Conservation (phyloP, 2,797 vertebrate genomes). For the Phataginus tetradactyla region DNA sequence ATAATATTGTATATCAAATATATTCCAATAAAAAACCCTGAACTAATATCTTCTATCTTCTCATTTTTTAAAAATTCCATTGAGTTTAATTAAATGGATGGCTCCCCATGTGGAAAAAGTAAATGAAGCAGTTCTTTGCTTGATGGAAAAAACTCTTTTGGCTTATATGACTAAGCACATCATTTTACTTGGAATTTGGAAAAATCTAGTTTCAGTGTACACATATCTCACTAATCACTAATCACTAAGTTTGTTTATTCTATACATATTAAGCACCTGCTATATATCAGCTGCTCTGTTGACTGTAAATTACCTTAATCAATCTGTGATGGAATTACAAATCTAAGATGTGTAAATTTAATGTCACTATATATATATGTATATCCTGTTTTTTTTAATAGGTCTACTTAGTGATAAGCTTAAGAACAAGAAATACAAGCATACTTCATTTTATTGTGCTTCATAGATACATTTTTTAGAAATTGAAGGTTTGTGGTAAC, state of each 20-base stretch:
- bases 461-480: too few relatives aligned
- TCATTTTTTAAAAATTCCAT: not conserved
- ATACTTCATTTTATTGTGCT: too few relatives aligned
- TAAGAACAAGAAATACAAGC: not conserved
- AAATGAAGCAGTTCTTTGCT: not conserved
- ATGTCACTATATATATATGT: not conserved
- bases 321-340: constrained; percentile 28
- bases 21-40: too few relatives aligned
- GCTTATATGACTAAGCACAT: not conserved
- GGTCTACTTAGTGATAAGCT: not conserved
- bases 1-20: too few relatives aligned
- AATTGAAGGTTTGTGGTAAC: too few relatives aligned
- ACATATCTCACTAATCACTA: not conserved
- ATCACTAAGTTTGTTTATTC: not conserved
- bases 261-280: not conserved
- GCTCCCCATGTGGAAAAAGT: not conserved
- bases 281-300: not conserved
- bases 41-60: not conserved
- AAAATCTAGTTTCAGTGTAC: not conserved
- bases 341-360: not conserved
- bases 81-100: constrained; percentile 32
- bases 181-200: not conserved
- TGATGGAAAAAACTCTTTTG: not conserved
- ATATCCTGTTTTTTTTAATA: not conserved
- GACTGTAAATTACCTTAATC: not conserved